Evolutionary conservation across 2,888 invertebrate genomes (phyloP).

Genomic region (Pilophorus perplexus): DNA sequence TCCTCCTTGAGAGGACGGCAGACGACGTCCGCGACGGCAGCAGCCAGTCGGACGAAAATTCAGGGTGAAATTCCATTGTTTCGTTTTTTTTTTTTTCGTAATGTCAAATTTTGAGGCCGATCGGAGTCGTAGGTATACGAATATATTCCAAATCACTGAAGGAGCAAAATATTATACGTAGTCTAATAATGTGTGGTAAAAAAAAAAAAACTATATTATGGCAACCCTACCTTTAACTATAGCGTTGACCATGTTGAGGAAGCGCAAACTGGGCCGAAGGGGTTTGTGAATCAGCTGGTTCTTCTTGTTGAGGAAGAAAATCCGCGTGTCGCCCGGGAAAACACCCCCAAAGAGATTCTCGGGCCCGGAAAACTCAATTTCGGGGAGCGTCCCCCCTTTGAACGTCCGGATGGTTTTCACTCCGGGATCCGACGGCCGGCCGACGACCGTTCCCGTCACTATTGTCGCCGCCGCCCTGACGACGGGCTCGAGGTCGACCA

Average conservation of each 20-base stretch:
- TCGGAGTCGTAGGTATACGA: too few relatives aligned
- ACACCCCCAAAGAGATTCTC: neutral
- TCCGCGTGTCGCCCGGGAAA: slow-evolving; percentile 22
- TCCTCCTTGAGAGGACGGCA: too few relatives aligned
- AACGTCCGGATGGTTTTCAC: slow-evolving; percentile 12
- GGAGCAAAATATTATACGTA: too few relatives aligned
- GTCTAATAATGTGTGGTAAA: too few relatives aligned
- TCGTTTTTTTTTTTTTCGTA: too few relatives aligned
- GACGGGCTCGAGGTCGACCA: neutral
- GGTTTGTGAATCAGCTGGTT: neutral
- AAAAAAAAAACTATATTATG: too few relatives aligned
- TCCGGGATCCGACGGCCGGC: neutral
- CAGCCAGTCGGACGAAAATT: too few relatives aligned
- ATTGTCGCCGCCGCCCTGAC: neutral
- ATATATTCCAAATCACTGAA: too few relatives aligned
- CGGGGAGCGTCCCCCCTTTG: neutral
- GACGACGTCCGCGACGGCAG: too few relatives aligned
- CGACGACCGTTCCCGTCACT: neutral
- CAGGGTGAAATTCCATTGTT: too few relatives aligned
- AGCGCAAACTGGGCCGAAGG: slow-evolving; percentile 1
- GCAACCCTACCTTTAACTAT: slow-evolving; percentile 21
- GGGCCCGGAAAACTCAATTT: neutral
- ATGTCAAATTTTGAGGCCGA: too few relatives aligned
- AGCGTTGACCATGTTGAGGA: slow-evolving; percentile 29
- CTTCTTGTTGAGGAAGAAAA: slow-evolving; percentile 14